These are phyloP conservation scores for Brachionus calyciflorus DNA, from an alignment of 1,140 invertebrate genomes.

Conservation along the genomic window DNA sequence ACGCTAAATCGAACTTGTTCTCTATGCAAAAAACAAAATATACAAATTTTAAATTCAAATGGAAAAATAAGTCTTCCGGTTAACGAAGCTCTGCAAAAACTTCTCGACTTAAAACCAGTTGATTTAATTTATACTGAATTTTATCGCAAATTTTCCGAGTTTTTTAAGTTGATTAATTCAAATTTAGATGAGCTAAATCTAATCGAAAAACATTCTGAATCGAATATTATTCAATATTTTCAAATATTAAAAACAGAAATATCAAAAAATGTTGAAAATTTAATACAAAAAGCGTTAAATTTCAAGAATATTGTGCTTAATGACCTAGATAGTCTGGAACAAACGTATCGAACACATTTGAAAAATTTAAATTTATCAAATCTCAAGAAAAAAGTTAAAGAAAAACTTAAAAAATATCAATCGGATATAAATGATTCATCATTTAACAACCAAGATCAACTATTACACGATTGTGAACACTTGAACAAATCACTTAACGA, in stretches of 20 bases:
- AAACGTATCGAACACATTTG: neutral
- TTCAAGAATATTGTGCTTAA: neutral
- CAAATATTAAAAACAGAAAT: neutral
- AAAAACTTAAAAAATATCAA: neutral
- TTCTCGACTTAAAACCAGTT: neutral
- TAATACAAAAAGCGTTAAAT: neutral
- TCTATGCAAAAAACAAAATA: neutral
- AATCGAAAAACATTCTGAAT: neutral
- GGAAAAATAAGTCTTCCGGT: neutral
- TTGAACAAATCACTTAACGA: neutral
- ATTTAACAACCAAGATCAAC: neutral
- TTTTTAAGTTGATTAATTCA: neutral
- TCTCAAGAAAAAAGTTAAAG: neutral
- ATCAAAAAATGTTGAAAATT: neutral
- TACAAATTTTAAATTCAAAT: neutral
- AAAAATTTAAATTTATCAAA: neutral
- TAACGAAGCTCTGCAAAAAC: neutral
- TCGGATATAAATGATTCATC: neutral
- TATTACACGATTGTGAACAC: neutral
- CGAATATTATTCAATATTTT: neutral
- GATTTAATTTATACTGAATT: conserved; percentile 6
- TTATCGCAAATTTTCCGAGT: conserved; percentile 12
- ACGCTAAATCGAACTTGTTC: neutral
- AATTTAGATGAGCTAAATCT: neutral
- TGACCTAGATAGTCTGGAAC: neutral